Base-by-base conservation (phyloP, 2,797 vertebrate genomes). In the Spatula versicolor region DNA sequence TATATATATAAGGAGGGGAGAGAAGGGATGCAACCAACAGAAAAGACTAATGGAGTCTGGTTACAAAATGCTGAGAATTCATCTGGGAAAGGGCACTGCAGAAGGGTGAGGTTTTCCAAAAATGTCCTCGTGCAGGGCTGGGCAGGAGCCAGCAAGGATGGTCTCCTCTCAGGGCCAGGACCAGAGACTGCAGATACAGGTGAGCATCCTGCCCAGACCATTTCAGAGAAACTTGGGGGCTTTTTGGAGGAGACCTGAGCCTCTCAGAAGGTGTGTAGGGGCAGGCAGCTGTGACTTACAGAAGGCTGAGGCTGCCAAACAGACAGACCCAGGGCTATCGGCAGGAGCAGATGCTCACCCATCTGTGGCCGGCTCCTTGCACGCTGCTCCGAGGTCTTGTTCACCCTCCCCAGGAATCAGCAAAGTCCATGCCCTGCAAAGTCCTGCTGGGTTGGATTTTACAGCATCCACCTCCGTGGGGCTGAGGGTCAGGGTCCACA, bases 331-430 rank as follows among this genome's bases (percentile, higher is more conserved):
- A 56, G 35, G 11, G 41, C 6, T 86, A 6, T 19, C 37, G 56
- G 22, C 9, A 74, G 41, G 28, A 83, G 33, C 25, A 75, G 46
- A 41, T 20, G 21, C 23, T 86, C 15, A 37, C 7, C 13, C 15
- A 13, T 7, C 30, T 88, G 62, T 45, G 80, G 21, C 41, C 59
- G 14, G 4, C 6, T 79, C 8, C 50, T 62, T 60, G 50, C 35
- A 81, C 8, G 60, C 6, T 19, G 30, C 17, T 33, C 4, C 1
- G 0, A 2, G 19, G 0, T 55, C 14, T 59, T 67, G 3, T 15
- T 78, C 88, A 45, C 22, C 35, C 18, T 92, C 63, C 31, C 35
- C 37, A 55, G 60, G 25, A 77, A 71, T 77, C 77, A 80, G 11
- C 68, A 46, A 79, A 89, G 41, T 72, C 75, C 56, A 1, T 64